Percentiles rank a stretch among this genome's conserved stretches.
These are phyloP conservation scores for Prionailurus bengalensis DNA, from an alignment of 2,113 vertebrate genomes.

Conservation along the genomic window DNA sequence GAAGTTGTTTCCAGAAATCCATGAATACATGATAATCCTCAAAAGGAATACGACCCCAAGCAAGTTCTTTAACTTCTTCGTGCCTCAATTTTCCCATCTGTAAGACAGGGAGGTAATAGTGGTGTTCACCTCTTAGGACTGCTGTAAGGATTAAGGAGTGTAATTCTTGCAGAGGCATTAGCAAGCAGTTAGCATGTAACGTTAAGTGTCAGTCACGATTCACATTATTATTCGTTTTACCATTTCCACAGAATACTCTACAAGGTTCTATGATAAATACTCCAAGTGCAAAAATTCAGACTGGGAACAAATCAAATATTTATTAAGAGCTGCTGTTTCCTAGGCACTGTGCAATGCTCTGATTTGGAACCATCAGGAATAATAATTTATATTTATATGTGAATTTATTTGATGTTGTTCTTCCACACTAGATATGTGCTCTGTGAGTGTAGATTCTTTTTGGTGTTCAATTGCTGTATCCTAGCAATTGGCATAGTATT, in stretches of 20 bases:
- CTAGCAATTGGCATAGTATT: not conserved
- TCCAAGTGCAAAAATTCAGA: not conserved
- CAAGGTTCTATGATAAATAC: not conserved
- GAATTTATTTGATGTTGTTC: slow-evolving; percentile 32
- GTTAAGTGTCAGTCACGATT: not conserved
- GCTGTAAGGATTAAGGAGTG: not conserved
- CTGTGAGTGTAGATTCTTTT: not conserved
- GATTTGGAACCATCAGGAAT: not conserved
- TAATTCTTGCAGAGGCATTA: not conserved
- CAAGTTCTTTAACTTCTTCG: not conserved
- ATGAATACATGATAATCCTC: not conserved
- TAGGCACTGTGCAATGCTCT: not conserved
- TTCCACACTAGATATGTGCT: not conserved
- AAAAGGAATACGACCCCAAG: not conserved
- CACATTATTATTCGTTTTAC: not conserved
- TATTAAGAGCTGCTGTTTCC: not conserved
- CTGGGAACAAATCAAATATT: not conserved
- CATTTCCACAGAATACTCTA: not conserved
- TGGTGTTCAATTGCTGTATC: not conserved
- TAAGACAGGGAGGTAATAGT: not conserved
- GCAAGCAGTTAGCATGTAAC: not conserved
- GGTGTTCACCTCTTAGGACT: not conserved
- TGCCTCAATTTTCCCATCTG: not conserved
- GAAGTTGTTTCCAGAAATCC: not conserved
- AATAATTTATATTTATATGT: not conserved